phyloP scores from a whole-genome alignment of 2,797 vertebrate species.

The Brachyalestes nurse region DNA sequence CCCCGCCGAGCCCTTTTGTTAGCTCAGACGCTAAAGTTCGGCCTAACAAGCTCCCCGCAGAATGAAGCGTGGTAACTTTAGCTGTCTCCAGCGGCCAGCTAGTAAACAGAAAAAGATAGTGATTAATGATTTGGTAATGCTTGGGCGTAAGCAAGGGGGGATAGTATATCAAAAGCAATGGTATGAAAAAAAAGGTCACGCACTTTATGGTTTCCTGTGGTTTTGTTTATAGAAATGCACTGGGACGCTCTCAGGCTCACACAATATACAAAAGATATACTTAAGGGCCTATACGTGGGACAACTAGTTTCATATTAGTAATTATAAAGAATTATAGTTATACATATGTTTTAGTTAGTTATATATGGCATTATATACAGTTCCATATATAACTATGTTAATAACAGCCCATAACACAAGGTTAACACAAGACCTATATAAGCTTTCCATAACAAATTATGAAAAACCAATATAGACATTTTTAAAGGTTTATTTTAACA shows the following conservation, averaged over 20 bases:
- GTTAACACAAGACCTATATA: too few species aligned
- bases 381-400: too few species aligned
- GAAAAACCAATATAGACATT: too few species aligned
- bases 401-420: too few species aligned
- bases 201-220: neutral
- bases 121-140: conserved; percentile 54
- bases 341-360: too few species aligned
- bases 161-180: conserved; percentile 48
- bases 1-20: conserved; percentile 88
- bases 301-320: neutral
- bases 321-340: too few species aligned
- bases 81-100: conserved; percentile 50
- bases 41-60: conserved; percentile 87
- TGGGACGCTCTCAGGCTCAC: neutral
- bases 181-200: conserved; percentile 42
- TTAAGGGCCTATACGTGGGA: neutral
- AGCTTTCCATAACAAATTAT: too few species aligned
- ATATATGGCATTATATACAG: too few species aligned
- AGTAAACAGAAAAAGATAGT: conserved; percentile 56
- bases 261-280: neutral
- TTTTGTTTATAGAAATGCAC: conserved; percentile 13
- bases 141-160: conserved; percentile 32
- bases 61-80: conserved; percentile 50
- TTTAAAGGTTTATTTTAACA: too few species aligned
- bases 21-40: conserved; percentile 73